phyloP scores from a whole-genome alignment of 2,888 invertebrate genomes.

The Physocephala rufipes region DNA sequence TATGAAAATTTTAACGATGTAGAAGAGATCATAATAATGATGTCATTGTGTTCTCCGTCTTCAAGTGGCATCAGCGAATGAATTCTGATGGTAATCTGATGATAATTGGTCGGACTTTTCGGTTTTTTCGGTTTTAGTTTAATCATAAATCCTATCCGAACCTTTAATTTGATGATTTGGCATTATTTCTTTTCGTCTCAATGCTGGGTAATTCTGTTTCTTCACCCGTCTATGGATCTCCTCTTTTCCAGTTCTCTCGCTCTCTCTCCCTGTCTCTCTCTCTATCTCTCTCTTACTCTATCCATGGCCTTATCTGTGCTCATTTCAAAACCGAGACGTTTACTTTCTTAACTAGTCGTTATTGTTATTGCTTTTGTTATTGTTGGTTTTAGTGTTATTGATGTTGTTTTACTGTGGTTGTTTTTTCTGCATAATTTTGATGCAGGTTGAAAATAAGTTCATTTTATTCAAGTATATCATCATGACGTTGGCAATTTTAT shows the following conservation, averaged over 20 bases:
- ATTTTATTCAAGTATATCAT: conserved; percentile 32
- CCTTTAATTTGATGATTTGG: conserved; percentile 35
- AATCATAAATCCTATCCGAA: too few species aligned
- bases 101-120: conserved; percentile 34
- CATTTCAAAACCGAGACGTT: neutral
- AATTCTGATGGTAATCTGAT: conserved; percentile 15
- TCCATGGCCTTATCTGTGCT: too few species aligned
- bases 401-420: neutral
- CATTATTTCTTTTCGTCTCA: conserved; percentile 16
- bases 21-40: neutral
- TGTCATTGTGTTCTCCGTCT: neutral
- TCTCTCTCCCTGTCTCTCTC: neutral
- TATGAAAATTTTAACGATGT: neutral
- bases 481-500: conserved; percentile 30
- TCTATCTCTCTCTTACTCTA: neutral
- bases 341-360: neutral
- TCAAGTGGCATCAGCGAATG: conserved; percentile 33
- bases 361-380: neutral
- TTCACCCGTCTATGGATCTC: too few species aligned
- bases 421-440: too few species aligned
- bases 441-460: conserved; percentile 26
- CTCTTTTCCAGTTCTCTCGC: too few species aligned
- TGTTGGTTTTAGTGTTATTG: neutral
- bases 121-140: conserved; percentile 14
- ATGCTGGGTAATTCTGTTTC: neutral